Evolutionary conservation across 37 sponge, comb jelly and placozoan genomes (phyloP).

Genomic region (Ianthella basta): DNA sequence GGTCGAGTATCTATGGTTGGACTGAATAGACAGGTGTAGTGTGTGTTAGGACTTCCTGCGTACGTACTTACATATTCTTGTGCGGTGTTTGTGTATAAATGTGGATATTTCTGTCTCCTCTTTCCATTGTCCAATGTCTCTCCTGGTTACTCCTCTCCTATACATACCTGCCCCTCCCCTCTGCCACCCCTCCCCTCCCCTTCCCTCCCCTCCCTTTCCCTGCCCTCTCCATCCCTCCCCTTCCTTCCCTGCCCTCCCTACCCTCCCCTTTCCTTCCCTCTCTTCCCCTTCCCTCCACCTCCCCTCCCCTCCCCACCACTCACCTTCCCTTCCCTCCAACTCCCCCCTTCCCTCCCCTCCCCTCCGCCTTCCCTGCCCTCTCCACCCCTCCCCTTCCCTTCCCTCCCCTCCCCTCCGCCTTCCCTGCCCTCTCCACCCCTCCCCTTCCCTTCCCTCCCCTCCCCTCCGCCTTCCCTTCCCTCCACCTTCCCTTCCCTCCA

Average conservation of each 20-base stretch:
- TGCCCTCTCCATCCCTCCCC: no score
- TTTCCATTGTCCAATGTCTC: neutral
- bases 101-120: no score
- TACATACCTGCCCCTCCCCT: neutral
- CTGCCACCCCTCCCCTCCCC: no score
- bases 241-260: no score
- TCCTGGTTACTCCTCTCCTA: neutral
- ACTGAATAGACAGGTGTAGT: neutral
- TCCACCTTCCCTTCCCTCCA: neutral
- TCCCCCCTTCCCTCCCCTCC: no score
- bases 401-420: neutral
- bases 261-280: no score
- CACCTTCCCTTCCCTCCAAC: no score
- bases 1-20: neutral
- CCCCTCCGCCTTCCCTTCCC: neutral
- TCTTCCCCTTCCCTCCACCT: no score
- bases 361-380: no score
- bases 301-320: no score
- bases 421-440: neutral
- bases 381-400: no score
- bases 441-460: neutral
- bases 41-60: conserved; percentile 4
- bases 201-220: no score
- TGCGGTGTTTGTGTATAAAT: neutral
- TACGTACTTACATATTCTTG: neutral